Base-by-base conservation (phyloP, 2,797 vertebrate genomes). In the Erpetoichthys calabaricus region DNA sequence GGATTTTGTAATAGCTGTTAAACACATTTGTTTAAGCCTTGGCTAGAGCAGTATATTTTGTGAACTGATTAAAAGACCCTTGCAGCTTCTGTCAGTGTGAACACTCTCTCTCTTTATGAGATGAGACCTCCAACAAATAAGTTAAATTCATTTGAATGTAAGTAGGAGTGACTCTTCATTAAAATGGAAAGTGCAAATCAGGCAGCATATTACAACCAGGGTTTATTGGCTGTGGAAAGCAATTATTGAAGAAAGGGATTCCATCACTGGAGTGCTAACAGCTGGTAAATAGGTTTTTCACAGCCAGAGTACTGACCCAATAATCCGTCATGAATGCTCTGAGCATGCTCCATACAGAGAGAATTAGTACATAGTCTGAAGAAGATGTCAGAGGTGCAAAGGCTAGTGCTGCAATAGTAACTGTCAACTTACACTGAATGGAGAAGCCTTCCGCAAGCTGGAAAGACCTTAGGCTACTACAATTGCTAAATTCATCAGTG, bases 121-220 rank as follows among this genome's bases (percentile, higher is more conserved):
- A 53, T 9, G 41, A 42, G 53, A 54, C 53, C 4, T 54, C 41
- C 41, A 7, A 54, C 5, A 54, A 54, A 54, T 54, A 54, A 54
- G 41, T n/a, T 42, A 54, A 54, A 54, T 54, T 25, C 53, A 42
- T 54, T 42, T 54, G 41, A 54, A 54, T 54, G 53, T 54, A 54
- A 54, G 53, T 54, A 54, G 53, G 53, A 54, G 53, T 54, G 53
- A 54, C 9, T 42, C 10, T 54, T 54, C 53, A 54, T 54, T 54
- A 54, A 54, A 54, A 54, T 54, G 53, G 53, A 54, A 54, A 54
- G 53, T 54, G 53, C 53, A 54, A 54, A 54, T 54, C 53, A 54
- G 53, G 41, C 25, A 42, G 53, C n/a, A 54, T 44, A 54, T 54
- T 54, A 43, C n/a, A 7, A 54, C 53, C 41, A 54, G 53, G 41